phyloP scores from a whole-genome alignment of 2,113 vertebrate genomes.

The Hemichromis elongatus region DNA sequence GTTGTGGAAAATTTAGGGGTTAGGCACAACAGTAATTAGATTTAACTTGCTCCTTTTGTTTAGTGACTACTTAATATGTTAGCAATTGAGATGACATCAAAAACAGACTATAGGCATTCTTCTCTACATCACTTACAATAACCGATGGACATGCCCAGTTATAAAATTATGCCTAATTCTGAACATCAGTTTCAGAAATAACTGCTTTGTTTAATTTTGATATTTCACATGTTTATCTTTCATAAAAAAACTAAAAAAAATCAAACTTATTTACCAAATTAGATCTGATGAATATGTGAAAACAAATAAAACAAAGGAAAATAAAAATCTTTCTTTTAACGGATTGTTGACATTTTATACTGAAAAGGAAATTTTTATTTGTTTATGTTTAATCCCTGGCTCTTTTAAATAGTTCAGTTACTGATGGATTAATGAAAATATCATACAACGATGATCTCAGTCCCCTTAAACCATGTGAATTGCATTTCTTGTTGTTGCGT shows the following conservation, averaged over 20 bases:
- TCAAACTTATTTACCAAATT: background rate
- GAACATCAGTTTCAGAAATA: background rate
- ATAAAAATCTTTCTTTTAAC: background rate
- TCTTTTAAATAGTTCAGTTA: no score
- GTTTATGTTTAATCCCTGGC: no score
- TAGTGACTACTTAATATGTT: background rate
- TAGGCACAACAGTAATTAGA: background rate
- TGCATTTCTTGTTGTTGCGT: background rate
- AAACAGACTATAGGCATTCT: background rate
- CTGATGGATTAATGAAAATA: fast-evolving
- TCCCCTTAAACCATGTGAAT: background rate
- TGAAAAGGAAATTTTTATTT: no score
- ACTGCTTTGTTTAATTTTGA: background rate
- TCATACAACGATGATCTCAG: background rate
- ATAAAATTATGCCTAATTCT: background rate
- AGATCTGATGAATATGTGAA: background rate
- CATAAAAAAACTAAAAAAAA: background rate
- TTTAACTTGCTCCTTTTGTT: background rate
- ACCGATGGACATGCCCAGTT: background rate
- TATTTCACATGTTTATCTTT: background rate
- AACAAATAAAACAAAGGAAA: background rate
- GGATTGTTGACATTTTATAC: no score
- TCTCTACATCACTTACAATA: background rate
- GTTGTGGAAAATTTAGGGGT: background rate
- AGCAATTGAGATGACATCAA: background rate